Base-by-base conservation (phyloP, 23 tunicate genomes). In the Halocynthia roretzi region DNA sequence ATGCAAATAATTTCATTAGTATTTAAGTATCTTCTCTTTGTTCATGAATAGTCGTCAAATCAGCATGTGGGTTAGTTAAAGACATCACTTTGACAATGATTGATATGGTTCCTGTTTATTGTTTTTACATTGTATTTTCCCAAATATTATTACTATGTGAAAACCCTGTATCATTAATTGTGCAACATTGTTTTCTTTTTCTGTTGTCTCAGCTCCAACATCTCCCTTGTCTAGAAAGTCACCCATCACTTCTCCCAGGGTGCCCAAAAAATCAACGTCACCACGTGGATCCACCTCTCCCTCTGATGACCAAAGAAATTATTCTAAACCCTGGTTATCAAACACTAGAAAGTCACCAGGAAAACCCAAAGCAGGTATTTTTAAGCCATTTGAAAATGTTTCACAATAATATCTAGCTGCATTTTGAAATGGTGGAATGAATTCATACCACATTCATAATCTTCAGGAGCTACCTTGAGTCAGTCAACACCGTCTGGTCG, bases 271-370 rank as follows among this genome's bases (percentile, higher is more conserved):
- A 20, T 51, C 51, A 21, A 56, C 31, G 44, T 63, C 72, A 61
- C 40, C 51, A 14, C 77, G 77, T 11, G 74, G 66, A 8, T 31
- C 44, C 44, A 31, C 44, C 44, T 31, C 44, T 31, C 51, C 58
- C 8, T 61, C 50, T 57, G 70, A 60, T 14, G 68, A 77, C 7
- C 56, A 78, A 61, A 79, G 93, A 9, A 81, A 87, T 10, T 87
- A 87, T 63, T 54, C 76, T 17, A 87, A 87, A 77, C 93, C 93
- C 9, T 87, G 93, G 93, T 65, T 76, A 52, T 19, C 80, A 0
- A 71, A 82, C 68, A 68, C 87, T 56, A 82, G 72, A 70, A 87
- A 87, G 51, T 81, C 85, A 17, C 78, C 71, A 7, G 52, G 23
- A 48, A 77, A 77, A 77, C 15, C 54, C 8, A 78, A 78, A 76